Evolutionary conservation across 2,113 vertebrate genomes (phyloP), one percentile per base, ranked within the genome.

Genomic region (Thalassoma bifasciatum): DNA sequence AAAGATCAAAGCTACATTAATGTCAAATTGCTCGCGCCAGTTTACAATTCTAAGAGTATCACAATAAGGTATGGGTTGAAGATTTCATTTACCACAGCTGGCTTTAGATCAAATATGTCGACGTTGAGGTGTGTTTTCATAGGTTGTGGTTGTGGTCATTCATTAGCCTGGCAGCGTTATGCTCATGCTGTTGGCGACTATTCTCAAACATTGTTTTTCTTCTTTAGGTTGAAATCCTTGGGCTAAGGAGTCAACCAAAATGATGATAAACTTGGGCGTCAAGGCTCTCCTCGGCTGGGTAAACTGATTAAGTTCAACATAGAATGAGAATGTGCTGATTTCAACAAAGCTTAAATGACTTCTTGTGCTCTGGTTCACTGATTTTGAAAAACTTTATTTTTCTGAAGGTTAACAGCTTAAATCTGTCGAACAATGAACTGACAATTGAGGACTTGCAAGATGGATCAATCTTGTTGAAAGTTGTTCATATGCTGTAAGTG

Each of bases 401-500:
- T n/a, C n/a, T 50, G 3, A 70, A 98, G 96, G 92, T 97, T 63
- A 97, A 96, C 88, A 94, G 93, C 70, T 63, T 95, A 1, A 89
- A 81, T 0, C 87, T 95, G 22, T 92, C 80, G 0, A 63, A 94
- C 17, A 77, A 86, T 0, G 58, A 95, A 5, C 23, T 80, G 1
- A 72, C 80, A 0, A 75, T 95, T 1, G 81, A 86, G 0, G 92
- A 95, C 76, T 93, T 98, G 49, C 94, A 91, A 69, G 95, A 97
- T 76, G 94, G 96, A 3, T 50, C 60, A 0, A 1, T 94, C 42
- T 91, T 98, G 38, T 24, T 96, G 53, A 93, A 88, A 81, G 92
- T 98, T 61, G 93, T 96, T 51, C 70, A 89, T 34, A 85, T 84
- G 79, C 77, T 96, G 97, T 98, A 90, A 97, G 96, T 97, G 6